Percentiles rank a stretch among this genome's conserved stretches.
Conservation (phyloP, 2,797 vertebrate species). For the Gadopsis marmoratus region DNA sequence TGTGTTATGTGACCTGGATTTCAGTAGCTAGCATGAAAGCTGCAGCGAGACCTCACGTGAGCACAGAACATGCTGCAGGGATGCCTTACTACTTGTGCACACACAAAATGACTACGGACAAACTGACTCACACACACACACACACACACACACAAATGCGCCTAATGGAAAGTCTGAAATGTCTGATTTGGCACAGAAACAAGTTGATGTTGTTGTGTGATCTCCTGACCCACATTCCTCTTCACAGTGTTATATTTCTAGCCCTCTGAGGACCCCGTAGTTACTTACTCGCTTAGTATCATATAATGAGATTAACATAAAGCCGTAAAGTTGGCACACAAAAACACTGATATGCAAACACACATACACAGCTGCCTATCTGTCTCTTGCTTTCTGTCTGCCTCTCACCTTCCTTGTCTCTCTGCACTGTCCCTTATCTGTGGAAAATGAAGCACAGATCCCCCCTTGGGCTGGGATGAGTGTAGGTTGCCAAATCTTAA, state of each 20-base stretch:
- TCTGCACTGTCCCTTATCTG: conserved; percentile 24
- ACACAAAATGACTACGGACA: conserved; percentile 22
- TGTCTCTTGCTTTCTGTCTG: conserved; percentile 6
- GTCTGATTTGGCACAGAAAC: conserved; percentile 13
- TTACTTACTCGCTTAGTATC: conserved; percentile 24
- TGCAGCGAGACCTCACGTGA: conserved; percentile 65
- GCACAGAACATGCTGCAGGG: conserved; percentile 71
- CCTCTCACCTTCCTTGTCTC: conserved; percentile 26
- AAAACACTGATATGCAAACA: conserved; percentile 23
- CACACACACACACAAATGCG: conserved; percentile 14
- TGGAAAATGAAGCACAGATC: conserved; percentile 7
- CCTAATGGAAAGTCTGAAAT: conserved; percentile 40
- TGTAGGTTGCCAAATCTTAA: conserved; percentile 25
- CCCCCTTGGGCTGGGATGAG: conserved; percentile 19
- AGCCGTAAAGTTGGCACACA: conserved; percentile 13
- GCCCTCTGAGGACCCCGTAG: conserved; percentile 18
- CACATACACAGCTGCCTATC: not conserved
- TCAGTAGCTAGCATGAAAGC: conserved; percentile 66
- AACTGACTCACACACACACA: conserved; percentile 13
- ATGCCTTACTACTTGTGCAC: conserved; percentile 37
- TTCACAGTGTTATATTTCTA: conserved; percentile 18
- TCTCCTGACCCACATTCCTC: conserved; percentile 62
- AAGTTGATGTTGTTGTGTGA: conserved; percentile 28
- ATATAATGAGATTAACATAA: conserved; percentile 50
- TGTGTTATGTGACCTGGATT: conserved; percentile 78